Evolutionary conservation across 2,888 invertebrate species (phyloP), one percentile per base, ranked within the genome.

Genomic region (Watsonalla cultraria): DNA sequence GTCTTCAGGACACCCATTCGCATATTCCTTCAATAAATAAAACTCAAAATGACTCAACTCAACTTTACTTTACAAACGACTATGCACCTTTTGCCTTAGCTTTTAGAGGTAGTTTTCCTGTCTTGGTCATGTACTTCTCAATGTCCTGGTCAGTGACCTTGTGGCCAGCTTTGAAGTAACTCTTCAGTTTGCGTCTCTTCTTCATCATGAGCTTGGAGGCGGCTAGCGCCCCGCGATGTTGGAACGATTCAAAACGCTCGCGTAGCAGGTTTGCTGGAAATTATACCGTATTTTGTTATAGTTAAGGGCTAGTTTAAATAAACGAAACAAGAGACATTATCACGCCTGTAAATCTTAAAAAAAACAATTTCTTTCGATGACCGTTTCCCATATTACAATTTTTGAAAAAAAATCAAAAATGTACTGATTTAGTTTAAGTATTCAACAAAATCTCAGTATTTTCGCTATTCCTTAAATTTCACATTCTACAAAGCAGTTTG

Each of bases 211-310:
- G 91, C 68, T 93, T 90, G 55, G 92, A 88, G 9, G 97, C 95
- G 59, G 96, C 96, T 48, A 99, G 88, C n/a, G 98, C 94, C 66
- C 97, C 98, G 63, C 98, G 94, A 54, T 95, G 95, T 79, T 98
- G 98, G 60, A 98, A 86, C 56, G 96, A 97, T 72, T 95, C 95
- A 78, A 94, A 98, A 24, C 98, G 93, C 62, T 98, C 97, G 13
- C 93, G 92, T 6, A 98, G 89, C n/a, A 97, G 84, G 80, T 94
- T 95, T 6, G 95, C 93, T 86, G 92, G 8, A 76, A 71, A 57
- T 8, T 34, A 24, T 24, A 56, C 46, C 39, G 45, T 39, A 47
- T 52, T 35, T 52, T 7, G 46, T 51, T 37, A 50, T 7, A 0
- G 0, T 6, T 51, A 58, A 37, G 37, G 2, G 7, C 6, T 8